These are phyloP conservation scores for Cryptoblepharus egeriae DNA, from an alignment of 2,797 vertebrate genomes.

Conservation along the genomic window DNA sequence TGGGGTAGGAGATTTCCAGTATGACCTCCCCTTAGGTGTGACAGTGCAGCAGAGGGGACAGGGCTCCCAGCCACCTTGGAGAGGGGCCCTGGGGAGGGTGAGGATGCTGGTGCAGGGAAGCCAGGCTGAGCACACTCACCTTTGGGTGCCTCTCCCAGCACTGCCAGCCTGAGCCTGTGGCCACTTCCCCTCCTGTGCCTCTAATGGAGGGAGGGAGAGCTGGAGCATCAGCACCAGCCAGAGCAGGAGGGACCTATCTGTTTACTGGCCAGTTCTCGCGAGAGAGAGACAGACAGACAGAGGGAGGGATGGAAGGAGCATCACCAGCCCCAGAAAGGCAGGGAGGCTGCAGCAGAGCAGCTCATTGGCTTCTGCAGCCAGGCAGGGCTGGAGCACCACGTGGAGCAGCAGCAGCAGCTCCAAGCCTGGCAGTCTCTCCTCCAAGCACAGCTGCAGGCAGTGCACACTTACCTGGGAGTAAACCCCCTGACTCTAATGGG, in stretches of 20 bases:
- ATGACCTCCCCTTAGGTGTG: not conserved
- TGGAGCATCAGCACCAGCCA: not conserved
- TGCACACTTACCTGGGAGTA: too few relatives aligned
- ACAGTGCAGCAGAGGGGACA: not conserved
- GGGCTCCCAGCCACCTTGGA: not conserved
- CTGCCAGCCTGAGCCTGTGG: not conserved
- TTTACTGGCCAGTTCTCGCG: conserved; percentile 41
- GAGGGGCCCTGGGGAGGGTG: too few relatives aligned
- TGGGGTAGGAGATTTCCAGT: rapidly evolving
- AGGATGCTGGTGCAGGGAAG: too few relatives aligned
- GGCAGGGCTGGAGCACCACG: not conserved
- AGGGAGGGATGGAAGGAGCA: too few relatives aligned
- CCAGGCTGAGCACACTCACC: conserved; percentile 16
- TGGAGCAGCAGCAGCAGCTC: not conserved
- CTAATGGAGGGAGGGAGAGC: conserved; percentile 32
- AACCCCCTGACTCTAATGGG: too few relatives aligned
- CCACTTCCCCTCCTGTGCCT: conserved; percentile 25
- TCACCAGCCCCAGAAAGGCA: not conserved
- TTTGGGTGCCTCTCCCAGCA: not conserved
- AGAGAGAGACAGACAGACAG: too few relatives aligned
- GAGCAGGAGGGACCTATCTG: not conserved
- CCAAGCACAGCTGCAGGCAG: too few relatives aligned
- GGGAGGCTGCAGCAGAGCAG: not conserved
- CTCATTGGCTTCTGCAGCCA: not conserved
- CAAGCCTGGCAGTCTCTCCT: too few relatives aligned